Evolutionary conservation across 2,113 vertebrate species (phyloP), one percentile per base, ranked within the genome.

Genomic region (Rhinopomastus cyanomelas): DNA sequence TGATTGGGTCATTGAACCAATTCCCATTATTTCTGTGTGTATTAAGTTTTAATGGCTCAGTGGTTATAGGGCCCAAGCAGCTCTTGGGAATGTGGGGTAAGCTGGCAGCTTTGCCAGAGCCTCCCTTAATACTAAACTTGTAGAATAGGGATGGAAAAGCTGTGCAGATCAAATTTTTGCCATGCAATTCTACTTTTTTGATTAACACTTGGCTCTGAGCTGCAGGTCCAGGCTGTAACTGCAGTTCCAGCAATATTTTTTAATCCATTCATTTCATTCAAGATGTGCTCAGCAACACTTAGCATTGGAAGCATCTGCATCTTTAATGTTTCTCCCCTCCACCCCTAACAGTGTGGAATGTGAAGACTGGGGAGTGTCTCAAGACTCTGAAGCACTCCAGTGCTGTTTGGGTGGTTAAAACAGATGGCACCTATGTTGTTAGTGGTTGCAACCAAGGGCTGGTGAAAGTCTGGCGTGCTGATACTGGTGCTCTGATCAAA

Each of bases 381-480:
- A 96, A 95, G 78, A 98, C 97, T 1, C 98, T 99, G 82, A 97
- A 97, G 87, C 99, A 99, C 95, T 91, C 49, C 29, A 92, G 96
- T 37, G 81, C 95, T 4, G 91, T 99, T 48, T 76, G 92, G 39
- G 98, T 97, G 26, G 98, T 97, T 89, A 98, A 93, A 97, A 98
- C 97, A 84, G 96, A 82, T 8, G 55, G 90, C 4, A 89, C 65
- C 8, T 88, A 88, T 2, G 96, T 99, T 5, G 97, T 98, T 88
- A 99, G 98, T 34, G 97, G 98, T 90, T 98, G 98, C 52, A 94
- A 97, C 27, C 95, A 34, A 60, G 99, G 99, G n/a, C 30, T 97
- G 12, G 92, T 99, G 79, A 98, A 98, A 84, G 94, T 99, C 49
- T 99, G 99, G 99, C 90, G 97, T 59, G n/a, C 96, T 27, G 92